Conservation (phyloP, 1,140 invertebrate species). For the Archivesica marissinica region DNA sequence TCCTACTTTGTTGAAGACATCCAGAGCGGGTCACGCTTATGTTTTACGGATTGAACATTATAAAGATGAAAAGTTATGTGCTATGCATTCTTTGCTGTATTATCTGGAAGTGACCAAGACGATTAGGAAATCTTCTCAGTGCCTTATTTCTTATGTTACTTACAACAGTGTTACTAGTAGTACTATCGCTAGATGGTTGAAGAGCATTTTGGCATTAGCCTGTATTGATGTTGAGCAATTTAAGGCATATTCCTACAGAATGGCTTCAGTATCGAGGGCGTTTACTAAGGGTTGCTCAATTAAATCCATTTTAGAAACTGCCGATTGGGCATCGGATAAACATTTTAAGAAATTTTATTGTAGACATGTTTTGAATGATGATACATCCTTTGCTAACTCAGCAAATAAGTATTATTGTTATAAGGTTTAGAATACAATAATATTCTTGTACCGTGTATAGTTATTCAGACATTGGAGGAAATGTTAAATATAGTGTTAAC, state of each 20-base stretch:
- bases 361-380: not conserved
- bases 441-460: no score
- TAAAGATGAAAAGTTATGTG: conserved; percentile 26
- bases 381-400: not conserved
- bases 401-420: not conserved
- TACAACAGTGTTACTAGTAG: conserved; percentile 30
- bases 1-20: conserved; percentile 29
- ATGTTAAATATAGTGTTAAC: no score
- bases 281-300: conserved; percentile 46
- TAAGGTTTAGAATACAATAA: no score
- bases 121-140: not conserved
- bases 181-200: conserved; percentile 46
- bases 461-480: no score
- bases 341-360: conserved; percentile 36
- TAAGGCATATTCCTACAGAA: conserved; percentile 43
- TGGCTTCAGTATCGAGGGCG: conserved; percentile 1
- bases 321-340: conserved; percentile 44
- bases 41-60: conserved; percentile 40
- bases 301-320: conserved; percentile 28
- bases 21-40: not conserved
- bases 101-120: conserved; percentile 19
- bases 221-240: conserved; percentile 21
- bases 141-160: conserved; percentile 44
- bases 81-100: conserved; percentile 32
- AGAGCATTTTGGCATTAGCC: not conserved